A percentile compares a stretch with the other conserved stretches of the same genome.
Conservation (phyloP, 35 echinoderm and acorn worm genomes). For the Hemicentrotus pulcherrimus region DNA sequence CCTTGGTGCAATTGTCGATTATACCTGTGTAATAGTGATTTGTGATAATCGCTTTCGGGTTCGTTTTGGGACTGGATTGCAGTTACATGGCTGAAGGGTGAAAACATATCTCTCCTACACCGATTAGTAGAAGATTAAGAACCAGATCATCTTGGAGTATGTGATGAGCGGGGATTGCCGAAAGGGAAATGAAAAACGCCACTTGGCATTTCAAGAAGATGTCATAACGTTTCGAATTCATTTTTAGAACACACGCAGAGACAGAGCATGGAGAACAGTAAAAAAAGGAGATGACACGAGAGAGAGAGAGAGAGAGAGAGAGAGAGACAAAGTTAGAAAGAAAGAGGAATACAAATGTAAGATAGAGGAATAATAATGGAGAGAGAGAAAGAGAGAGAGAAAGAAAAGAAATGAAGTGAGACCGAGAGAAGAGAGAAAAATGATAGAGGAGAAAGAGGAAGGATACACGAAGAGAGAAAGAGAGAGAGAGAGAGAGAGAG, state of each 20-base stretch:
- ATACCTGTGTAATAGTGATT: not conserved
- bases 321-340: too few species aligned
- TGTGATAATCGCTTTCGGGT: not conserved
- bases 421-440: not conserved
- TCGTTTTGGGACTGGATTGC: not conserved
- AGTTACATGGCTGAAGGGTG: not conserved
- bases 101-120: not conserved
- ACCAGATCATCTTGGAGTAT: not conserved
- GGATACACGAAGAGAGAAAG: not conserved
- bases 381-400: not conserved
- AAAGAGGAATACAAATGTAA: too few species aligned
- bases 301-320: too few species aligned
- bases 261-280: not conserved
- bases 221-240: not conserved
- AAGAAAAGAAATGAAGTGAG: not conserved
- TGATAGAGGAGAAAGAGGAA: not conserved
- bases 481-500: not conserved
- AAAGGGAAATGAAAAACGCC: not conserved
- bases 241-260: not conserved
- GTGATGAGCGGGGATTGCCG: not conserved
- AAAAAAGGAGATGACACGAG: not conserved
- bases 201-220: not conserved
- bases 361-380: too few species aligned
- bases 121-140: constrained; percentile 13
- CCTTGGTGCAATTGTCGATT: not conserved